These are phyloP conservation scores for Ormyrus thymus DNA, from an alignment of 2,888 invertebrate species.

Conservation along the genomic window DNA sequence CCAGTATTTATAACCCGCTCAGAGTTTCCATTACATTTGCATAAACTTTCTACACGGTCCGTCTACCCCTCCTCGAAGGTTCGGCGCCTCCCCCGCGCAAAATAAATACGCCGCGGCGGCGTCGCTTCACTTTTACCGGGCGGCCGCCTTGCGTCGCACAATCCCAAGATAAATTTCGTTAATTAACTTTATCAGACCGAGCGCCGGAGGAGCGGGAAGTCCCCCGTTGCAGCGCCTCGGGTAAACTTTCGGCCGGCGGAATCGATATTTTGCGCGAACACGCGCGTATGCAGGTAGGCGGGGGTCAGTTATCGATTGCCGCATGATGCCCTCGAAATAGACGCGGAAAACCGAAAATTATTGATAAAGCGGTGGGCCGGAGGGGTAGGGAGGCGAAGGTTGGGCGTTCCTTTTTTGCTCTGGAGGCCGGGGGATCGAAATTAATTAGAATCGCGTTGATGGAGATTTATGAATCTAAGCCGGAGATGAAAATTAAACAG, in stretches of 20 bases:
- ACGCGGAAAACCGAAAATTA: too few species aligned
- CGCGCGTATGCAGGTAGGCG: too few species aligned
- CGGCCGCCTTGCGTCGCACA: conserved; percentile 1
- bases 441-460: too few species aligned
- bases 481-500: too few species aligned
- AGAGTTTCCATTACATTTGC: conserved; percentile 31
- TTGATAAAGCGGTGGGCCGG: too few species aligned
- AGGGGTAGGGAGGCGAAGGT: too few species aligned
- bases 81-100: background rate
- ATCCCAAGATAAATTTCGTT: conserved; percentile 44
- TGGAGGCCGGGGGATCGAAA: too few species aligned
- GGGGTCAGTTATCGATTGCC: too few species aligned
- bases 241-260: background rate
- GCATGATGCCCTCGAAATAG: too few species aligned
- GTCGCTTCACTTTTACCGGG: conserved; percentile 2
- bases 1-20: conserved; percentile 33
- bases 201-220: background rate
- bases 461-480: too few species aligned
- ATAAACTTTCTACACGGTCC: conserved; percentile 5
- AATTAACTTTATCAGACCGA: conserved; percentile 45
- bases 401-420: too few species aligned
- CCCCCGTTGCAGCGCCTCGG: background rate
- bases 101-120: background rate
- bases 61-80: background rate
- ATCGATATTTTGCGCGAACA: conserved; percentile 20